Conservation (phyloP, 1,140 invertebrate species). For the Drosophila micromelanica region DNA sequence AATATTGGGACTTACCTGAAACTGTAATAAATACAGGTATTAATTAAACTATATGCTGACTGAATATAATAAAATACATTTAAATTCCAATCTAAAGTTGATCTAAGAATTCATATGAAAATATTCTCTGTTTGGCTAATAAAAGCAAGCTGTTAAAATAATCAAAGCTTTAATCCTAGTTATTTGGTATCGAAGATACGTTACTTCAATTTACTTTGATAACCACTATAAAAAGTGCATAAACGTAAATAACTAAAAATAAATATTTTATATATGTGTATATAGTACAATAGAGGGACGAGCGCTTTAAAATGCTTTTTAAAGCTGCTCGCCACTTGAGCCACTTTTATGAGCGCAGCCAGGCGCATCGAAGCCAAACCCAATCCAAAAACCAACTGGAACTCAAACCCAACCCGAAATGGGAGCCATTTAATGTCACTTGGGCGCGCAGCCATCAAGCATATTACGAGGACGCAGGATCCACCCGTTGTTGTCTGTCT, state of each 20-base stretch:
- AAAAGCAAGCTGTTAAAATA: conserved; percentile 39
- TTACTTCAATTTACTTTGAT: conserved; percentile 75
- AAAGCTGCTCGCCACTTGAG: conserved; percentile 69
- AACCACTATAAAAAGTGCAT: conserved; percentile 53
- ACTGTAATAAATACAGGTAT: not conserved
- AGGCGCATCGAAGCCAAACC: conserved; percentile 26
- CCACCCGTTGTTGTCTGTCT: conserved; percentile 11
- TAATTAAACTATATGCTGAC: not conserved
- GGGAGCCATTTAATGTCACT: conserved; percentile 79
- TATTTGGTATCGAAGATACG: conserved; percentile 58
- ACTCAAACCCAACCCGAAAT: conserved; percentile 45
- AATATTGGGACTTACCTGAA: not conserved
- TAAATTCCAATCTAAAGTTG: not conserved
- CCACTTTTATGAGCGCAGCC: conserved; percentile 65
- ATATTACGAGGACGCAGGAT: conserved; percentile 59
- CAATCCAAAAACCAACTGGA: conserved; percentile 1
- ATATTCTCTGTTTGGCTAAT: not conserved
- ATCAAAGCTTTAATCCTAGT: conserved; percentile 69
- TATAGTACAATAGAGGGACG: not conserved
- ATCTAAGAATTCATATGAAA: conserved; percentile 1
- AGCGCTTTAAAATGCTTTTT: conserved; percentile 61
- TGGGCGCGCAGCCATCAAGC: conserved; percentile 76
- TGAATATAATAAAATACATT: conserved; percentile 2
- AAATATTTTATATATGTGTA: conserved; percentile 20
- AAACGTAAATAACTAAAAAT: conserved; percentile 53